Percentiles rank a stretch among this genome's conserved stretches.
phyloP scores from a whole-genome alignment of 2,113 vertebrate genomes.

The Cheirogaleus medius region DNA sequence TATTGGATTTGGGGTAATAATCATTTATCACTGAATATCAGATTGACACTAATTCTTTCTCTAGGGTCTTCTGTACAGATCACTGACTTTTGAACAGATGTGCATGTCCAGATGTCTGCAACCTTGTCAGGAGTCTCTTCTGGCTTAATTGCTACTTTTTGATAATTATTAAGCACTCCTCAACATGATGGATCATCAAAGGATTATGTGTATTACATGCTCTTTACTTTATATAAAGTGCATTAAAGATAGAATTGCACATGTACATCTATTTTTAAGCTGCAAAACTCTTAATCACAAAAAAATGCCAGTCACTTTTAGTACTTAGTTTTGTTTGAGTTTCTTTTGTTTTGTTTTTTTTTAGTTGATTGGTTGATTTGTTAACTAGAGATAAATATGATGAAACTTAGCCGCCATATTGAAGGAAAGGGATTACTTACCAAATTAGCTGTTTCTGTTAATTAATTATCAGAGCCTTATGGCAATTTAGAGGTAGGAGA shows the following conservation, averaged over 20 bases:
- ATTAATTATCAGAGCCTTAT: background rate
- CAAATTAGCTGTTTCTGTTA: background rate
- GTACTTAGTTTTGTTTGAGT: background rate
- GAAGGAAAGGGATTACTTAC: background rate
- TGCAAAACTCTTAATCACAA: background rate
- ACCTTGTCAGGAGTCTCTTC: background rate
- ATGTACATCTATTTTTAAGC: background rate
- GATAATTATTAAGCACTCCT: background rate
- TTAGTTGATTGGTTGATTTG: background rate
- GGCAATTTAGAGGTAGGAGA: background rate
- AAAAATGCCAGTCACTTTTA: background rate
- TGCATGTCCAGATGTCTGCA: background rate
- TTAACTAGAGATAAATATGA: background rate
- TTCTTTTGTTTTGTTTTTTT: background rate
- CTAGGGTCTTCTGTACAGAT: background rate
- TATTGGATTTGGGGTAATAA: background rate
- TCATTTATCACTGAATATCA: background rate
- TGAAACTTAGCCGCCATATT: background rate
- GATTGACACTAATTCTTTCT: conserved; percentile 25
- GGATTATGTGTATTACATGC: background rate
- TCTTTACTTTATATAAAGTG: background rate
- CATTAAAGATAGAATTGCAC: background rate
- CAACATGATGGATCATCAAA: background rate
- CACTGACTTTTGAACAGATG: conserved; percentile 33
- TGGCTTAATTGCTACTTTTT: background rate